phyloP scores from a whole-genome alignment of 2,888 invertebrate species.

The Troides oblongomaculatus region DNA sequence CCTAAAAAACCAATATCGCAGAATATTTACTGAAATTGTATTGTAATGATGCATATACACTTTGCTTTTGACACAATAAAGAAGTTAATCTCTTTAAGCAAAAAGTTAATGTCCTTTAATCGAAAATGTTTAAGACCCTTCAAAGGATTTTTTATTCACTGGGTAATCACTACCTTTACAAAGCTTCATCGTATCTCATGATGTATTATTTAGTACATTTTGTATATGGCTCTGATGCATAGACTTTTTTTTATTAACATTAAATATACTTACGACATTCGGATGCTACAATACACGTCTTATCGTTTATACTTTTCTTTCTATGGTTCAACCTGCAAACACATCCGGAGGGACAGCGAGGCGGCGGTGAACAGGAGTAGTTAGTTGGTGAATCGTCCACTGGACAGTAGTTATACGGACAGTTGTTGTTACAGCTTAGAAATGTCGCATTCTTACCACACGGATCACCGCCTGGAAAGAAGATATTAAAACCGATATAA shows the following conservation, averaged over 20 bases:
- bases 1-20: no score
- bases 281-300: constrained; percentile 43
- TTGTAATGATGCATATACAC: no score
- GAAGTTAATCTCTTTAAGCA: no score
- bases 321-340: constrained; percentile 43
- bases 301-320: constrained; percentile 38
- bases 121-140: no score
- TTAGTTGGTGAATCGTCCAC: constrained; percentile 38
- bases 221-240: no score
- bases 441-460: constrained; percentile 49
- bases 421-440: constrained; percentile 41
- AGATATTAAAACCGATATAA: not conserved
- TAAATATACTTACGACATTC: constrained; percentile 46
- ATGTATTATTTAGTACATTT: no score
- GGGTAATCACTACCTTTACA: no score
- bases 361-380: constrained; percentile 41
- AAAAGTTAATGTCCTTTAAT: no score
- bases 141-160: no score
- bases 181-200: no score
- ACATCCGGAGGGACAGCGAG: constrained; percentile 52
- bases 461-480: constrained; percentile 44
- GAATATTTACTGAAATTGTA: no score
- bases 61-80: no score
- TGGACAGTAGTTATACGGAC: constrained; percentile 48
- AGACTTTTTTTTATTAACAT: not conserved